phyloP scores from a whole-genome alignment of 2,797 vertebrate species.

The Salarias fasciatus region DNA sequence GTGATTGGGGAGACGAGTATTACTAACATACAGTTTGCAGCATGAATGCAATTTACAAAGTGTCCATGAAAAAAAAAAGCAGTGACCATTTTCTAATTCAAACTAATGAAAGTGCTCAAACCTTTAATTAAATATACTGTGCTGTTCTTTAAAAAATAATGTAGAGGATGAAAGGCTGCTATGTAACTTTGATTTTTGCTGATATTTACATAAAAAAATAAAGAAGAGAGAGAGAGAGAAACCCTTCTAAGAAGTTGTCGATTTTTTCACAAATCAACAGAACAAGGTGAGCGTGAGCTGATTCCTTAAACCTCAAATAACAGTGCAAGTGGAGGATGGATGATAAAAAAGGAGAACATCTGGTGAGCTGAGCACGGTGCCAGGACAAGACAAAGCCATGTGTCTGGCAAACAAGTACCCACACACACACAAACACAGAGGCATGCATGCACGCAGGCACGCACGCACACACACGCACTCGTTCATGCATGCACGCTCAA shows the following conservation, averaged over 20 bases:
- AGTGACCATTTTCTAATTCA: too few species aligned
- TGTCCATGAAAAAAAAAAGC: too few species aligned
- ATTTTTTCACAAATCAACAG: too few species aligned
- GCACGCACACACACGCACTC: constrained; percentile 60
- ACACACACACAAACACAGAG: constrained; percentile 22
- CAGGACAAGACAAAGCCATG: constrained; percentile 85
- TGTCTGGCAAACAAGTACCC: constrained; percentile 73
- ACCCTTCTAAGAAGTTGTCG: too few species aligned
- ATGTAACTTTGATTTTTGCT: constrained; percentile 6
- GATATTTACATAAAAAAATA: constrained; percentile 3
- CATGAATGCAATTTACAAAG: too few species aligned
- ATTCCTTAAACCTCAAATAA: constrained; percentile 76
- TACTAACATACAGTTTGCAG: too few species aligned
- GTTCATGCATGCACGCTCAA: constrained; percentile 69
- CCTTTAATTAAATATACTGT: too few species aligned
- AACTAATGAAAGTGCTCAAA: too few species aligned
- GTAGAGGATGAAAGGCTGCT: not conserved
- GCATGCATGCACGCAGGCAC: constrained; percentile 56
- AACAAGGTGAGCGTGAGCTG: constrained; percentile 51
- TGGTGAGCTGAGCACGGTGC: constrained; percentile 81
- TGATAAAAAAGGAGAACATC: constrained; percentile 88
- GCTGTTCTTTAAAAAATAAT: too few species aligned
- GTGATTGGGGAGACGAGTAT: too few species aligned
- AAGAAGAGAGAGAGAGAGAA: not conserved
- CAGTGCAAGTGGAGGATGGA: constrained; percentile 72